Evolutionary conservation across 2,113 vertebrate genomes (phyloP).

Genomic region (Ammodytes dubius): DNA sequence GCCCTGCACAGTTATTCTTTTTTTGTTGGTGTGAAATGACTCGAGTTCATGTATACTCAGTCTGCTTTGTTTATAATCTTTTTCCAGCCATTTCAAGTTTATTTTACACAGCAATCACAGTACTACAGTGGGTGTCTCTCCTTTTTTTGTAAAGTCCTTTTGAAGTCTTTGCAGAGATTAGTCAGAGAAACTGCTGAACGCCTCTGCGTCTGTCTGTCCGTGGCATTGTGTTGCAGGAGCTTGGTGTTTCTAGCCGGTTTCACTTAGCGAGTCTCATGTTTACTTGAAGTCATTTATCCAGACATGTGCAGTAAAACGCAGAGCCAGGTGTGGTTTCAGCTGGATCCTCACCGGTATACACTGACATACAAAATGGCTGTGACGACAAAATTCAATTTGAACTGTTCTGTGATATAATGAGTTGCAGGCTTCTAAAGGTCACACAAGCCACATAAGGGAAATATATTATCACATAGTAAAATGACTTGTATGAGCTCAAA

Average conservation of each 20-base stretch:
- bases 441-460: neutral
- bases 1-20: conserved; percentile 31
- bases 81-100: conserved; percentile 50
- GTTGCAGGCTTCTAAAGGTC: neutral
- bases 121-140: conserved; percentile 40
- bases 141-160: conserved; percentile 33
- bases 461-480: conserved; percentile 4
- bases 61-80: conserved; percentile 57
- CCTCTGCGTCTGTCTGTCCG: conserved; percentile 1
- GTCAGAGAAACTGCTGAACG: conserved; percentile 21
- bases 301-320: conserved; percentile 43
- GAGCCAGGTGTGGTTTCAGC: conserved; percentile 61
- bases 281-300: conserved; percentile 51
- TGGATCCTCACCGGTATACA: conserved; percentile 44
- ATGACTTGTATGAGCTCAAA: neutral
- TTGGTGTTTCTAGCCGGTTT: conserved; percentile 51
- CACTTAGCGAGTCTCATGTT: conserved; percentile 44
- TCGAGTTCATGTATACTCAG: conserved; percentile 22
- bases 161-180: conserved; percentile 51
- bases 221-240: conserved; percentile 16
- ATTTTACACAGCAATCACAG: conserved; percentile 64
- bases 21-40: conserved; percentile 30
- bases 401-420: conserved; percentile 18
- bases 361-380: conserved; percentile 42
- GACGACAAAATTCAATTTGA: conserved; percentile 27